phyloP scores from a whole-genome alignment of 1,140 invertebrate species.

The Hycleus cichorii region DNA sequence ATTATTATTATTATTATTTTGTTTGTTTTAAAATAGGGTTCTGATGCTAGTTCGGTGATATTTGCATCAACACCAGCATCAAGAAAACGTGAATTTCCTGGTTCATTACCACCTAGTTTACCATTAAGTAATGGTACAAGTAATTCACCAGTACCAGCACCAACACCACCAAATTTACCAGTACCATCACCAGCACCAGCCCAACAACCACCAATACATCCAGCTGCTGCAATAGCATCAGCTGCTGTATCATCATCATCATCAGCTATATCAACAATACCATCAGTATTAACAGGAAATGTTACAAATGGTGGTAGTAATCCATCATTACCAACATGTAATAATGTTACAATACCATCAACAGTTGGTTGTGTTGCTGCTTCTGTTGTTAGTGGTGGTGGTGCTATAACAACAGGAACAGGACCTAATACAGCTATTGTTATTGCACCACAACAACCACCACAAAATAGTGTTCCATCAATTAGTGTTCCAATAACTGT shows the following conservation, averaged over 20 bases:
- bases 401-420: too few relatives aligned
- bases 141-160: conserved; percentile 35
- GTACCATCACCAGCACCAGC: conserved; percentile 46
- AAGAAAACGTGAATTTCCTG: conserved; percentile 49
- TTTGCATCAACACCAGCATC: conserved; percentile 59
- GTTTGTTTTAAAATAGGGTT: conserved; percentile 34
- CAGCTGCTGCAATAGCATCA: conserved; percentile 26
- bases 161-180: conserved; percentile 42
- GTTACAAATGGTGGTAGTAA: neutral
- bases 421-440: conserved; percentile 3
- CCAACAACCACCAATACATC: conserved; percentile 42
- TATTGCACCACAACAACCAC: conserved; percentile 15
- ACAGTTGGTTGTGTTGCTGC: too few relatives aligned
- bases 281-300: conserved; percentile 13
- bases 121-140: conserved; percentile 35
- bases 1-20: neutral
- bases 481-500: conserved; percentile 9
- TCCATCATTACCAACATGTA: neutral
- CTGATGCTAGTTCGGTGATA: conserved; percentile 68
- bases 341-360: too few relatives aligned
- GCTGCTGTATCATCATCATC: conserved; percentile 33
- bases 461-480: conserved; percentile 19
- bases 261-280: conserved; percentile 21
- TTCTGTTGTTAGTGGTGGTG: too few relatives aligned
- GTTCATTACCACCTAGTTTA: conserved; percentile 40